phyloP scores from a whole-genome alignment of 2,888 invertebrate genomes.

The Anticlea derivata region DNA sequence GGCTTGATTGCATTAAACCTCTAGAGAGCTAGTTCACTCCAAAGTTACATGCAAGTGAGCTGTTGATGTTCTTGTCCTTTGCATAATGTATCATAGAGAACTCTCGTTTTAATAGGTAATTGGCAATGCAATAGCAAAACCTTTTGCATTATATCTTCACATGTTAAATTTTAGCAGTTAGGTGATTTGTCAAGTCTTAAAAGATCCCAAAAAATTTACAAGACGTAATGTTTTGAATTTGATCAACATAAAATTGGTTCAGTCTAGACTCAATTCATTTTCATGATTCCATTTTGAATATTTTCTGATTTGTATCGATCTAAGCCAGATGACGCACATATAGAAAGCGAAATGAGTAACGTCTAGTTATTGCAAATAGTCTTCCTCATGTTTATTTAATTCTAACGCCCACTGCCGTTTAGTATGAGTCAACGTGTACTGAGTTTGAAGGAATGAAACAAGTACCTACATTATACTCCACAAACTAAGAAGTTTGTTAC shows the following conservation, averaged over 20 bases:
- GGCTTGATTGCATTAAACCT: slow-evolving; percentile 52
- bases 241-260: no score
- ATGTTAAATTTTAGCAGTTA: no score
- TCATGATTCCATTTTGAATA: no score
- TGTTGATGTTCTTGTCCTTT: slow-evolving; percentile 3
- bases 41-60: neutral
- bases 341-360: slow-evolving; percentile 12
- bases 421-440: slow-evolving; percentile 21
- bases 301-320: no score
- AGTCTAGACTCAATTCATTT: no score
- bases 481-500: no score
- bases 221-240: no score
- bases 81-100: slow-evolving; percentile 10
- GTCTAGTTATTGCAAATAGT: slow-evolving; percentile 8
- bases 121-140: slow-evolving; percentile 10
- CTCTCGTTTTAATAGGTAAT: slow-evolving; percentile 14
- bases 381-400: slow-evolving; percentile 22
- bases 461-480: no score
- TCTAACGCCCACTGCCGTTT: slow-evolving; percentile 19
- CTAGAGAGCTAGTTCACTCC: slow-evolving; percentile 10
- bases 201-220: no score
- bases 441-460: neutral
- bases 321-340: no score
- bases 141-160: neutral
- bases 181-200: no score